Evolutionary conservation across 2,888 invertebrate genomes (phyloP).

Genomic region (Lasius platythorax): DNA sequence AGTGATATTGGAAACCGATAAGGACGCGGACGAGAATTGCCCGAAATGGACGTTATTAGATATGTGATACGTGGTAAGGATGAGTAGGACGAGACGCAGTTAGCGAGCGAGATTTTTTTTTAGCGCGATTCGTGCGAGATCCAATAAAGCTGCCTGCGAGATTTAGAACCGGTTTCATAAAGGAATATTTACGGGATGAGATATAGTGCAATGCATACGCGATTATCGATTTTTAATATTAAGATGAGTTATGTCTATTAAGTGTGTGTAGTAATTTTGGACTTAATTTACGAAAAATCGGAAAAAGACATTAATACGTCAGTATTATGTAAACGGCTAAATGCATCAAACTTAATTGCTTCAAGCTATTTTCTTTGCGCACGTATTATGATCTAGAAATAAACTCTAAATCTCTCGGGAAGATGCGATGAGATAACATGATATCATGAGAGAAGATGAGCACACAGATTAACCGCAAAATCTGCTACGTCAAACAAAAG

Average conservation of each 20-base stretch:
- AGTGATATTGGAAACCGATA: constrained; percentile 75
- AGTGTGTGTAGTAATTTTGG: neutral
- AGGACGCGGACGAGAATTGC: constrained; percentile 71
- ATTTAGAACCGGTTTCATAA: constrained; percentile 33
- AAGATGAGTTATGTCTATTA: neutral
- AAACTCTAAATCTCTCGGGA: neutral
- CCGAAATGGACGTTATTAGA: constrained; percentile 66
- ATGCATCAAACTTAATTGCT: neutral
- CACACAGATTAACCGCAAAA: neutral
- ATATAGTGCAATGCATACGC: constrained; percentile 13
- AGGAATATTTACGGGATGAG: constrained; percentile 33
- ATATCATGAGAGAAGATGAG: neutral
- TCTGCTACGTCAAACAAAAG: neutral
- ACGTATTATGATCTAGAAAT: neutral
- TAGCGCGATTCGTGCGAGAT: constrained; percentile 55
- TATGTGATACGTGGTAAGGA: constrained; percentile 63
- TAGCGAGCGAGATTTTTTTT: constrained; percentile 61
- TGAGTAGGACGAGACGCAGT: constrained; percentile 38
- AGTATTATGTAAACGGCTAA: neutral
- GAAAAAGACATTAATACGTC: neutral
- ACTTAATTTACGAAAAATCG: neutral
- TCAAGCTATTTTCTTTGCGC: neutral
- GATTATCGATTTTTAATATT: constrained; percentile 47
- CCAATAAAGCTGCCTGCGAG: constrained; percentile 64
- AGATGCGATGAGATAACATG: neutral